phyloP scores from a whole-genome alignment of 2,888 invertebrate genomes.

The Argynnis bischoffii region DNA sequence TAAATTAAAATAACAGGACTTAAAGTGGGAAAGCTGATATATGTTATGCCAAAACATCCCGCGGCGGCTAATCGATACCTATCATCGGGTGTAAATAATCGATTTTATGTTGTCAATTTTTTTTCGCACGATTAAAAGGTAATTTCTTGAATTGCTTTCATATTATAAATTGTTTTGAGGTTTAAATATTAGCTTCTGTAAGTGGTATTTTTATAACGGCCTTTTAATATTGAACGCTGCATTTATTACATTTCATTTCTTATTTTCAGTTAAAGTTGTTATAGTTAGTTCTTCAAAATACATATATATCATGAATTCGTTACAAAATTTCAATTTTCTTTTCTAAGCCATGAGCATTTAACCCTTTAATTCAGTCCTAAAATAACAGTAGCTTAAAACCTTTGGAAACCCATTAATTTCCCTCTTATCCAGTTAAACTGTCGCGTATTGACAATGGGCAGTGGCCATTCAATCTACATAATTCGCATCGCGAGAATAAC shows the following conservation, averaged over 20 bases:
- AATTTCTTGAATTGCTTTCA: conserved; percentile 19
- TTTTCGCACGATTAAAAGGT: conserved; percentile 26
- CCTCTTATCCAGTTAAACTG: not conserved
- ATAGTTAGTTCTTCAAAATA: too few relatives aligned
- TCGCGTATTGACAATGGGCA: conserved; percentile 22
- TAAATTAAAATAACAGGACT: conserved; percentile 36
- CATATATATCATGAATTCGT: too few relatives aligned
- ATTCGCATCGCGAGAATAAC: conserved; percentile 41
- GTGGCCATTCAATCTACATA: conserved; percentile 22
- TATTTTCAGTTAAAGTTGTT: too few relatives aligned
- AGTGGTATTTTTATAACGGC: not conserved
- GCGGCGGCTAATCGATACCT: conserved; percentile 42
- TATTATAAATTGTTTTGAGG: conserved; percentile 5
- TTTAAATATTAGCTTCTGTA: conserved; percentile 21
- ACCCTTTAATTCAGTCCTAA: not conserved
- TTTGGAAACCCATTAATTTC: too few relatives aligned
- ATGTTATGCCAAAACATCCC: conserved; percentile 37
- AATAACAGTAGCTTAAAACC: not conserved
- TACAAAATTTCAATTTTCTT: too few relatives aligned
- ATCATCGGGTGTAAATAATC: conserved; percentile 41
- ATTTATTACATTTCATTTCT: too few relatives aligned
- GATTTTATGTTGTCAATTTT: conserved; percentile 38
- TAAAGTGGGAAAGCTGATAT: conserved; percentile 32
- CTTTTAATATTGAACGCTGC: not conserved
- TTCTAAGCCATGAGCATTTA: too few relatives aligned